Base-by-base conservation (phyloP, 2,797 vertebrate genomes). In the Sebastolobus altivelis region DNA sequence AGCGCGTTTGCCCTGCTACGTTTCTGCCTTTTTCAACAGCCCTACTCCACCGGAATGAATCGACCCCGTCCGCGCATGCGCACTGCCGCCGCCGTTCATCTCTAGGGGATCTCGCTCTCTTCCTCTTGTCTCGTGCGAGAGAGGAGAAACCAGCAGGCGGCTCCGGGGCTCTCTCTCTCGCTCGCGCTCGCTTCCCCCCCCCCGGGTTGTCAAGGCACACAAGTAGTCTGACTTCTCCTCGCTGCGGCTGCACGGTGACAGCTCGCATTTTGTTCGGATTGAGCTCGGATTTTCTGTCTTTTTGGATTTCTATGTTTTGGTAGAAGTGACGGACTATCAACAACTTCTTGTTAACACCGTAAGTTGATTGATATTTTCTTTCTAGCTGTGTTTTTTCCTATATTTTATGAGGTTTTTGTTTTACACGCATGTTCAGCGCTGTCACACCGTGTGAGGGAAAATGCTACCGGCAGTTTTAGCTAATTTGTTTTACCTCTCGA, bases 111-210 rank as follows among this genome's bases (percentile, higher is more conserved):
- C 75, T 59, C 56, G 69, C 67, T 29, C 56, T 67, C 60, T 38
- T 55, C 25, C 56, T 65, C 73, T n/a, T 11, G 86, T 90, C 85
- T 91, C 87, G 84, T 91, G 90, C 77, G 38, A 77, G 68, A 65
- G 75, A 77, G 68, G 61, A 86, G 85, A 78, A 69, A 88, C 86
- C 90, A 91, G 93, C 91, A 93, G 92, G 93, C 91, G 92, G 90
- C 87, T 79, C 76, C 52, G 82, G 63, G 70, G 40, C 40, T 43
- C 40, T 13, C 40, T 13, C 40, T 43, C 40, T 16, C 40, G 14
- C 79, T 90, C 84, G 81, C 84, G 75, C 86, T 87, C 74, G 71
- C 75, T 77, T 67, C 58, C 38, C 82, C 33, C 38, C 81, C 35
- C 25, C 25, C 25, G 25, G 80, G 87, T 84, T 84, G 86, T 87